Conservation (phyloP, 2,113 vertebrate species). For the Paramormyrops kingsleyae region DNA sequence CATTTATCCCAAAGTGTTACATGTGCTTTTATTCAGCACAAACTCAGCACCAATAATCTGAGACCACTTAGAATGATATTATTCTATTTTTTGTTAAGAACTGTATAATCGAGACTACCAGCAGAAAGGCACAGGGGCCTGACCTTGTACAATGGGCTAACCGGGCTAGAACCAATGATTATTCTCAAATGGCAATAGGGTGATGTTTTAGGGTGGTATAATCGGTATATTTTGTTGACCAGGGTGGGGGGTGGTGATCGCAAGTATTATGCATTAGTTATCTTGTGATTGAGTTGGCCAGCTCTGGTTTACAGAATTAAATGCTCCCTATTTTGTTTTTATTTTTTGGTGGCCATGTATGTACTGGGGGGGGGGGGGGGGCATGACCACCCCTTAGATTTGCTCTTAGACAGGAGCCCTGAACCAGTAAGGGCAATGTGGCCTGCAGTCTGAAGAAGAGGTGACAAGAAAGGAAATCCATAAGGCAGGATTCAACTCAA, state of each 20-base stretch:
- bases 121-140: slow-evolving; percentile 49
- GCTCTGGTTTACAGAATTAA: neutral
- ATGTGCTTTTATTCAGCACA: too few species aligned
- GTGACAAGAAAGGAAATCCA: neutral
- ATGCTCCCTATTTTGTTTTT: neutral
- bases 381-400: neutral
- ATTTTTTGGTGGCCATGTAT: neutral
- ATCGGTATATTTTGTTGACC: neutral
- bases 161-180: neutral
- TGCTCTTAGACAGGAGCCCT: slow-evolving; percentile 46
- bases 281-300: neutral
- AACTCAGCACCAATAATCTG: too few species aligned
- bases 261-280: neutral
- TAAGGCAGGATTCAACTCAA: neutral
- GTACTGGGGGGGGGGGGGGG: neutral
- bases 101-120: slow-evolving; percentile 84
- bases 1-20: too few species aligned
- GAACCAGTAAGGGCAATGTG: slow-evolving; percentile 72
- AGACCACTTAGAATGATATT: too few species aligned
- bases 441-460: slow-evolving; percentile 58
- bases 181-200: neutral
- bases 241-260: neutral
- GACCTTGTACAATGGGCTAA: neutral
- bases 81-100: too few species aligned
- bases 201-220: neutral